Base-by-base conservation (phyloP, 1,140 invertebrate genomes). In the Hycleus phaleratus region DNA sequence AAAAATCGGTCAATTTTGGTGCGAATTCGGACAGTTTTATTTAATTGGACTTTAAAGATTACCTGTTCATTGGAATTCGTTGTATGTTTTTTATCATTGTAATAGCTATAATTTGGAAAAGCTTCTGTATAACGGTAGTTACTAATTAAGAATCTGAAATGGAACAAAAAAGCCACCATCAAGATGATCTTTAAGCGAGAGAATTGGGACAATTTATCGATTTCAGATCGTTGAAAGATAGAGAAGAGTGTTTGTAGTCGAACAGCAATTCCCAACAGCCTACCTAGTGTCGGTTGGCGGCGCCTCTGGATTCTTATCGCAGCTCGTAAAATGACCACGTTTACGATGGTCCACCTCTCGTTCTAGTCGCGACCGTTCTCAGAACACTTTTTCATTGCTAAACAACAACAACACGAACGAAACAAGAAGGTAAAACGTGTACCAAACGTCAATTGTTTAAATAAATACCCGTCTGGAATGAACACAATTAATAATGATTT, bases 401-500 rank as follows among this genome's bases (percentile, higher is more conserved):
- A 32, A 32, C 4, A 32, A 5, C 32, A 32, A 32, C 32, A 32
- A 32, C 4, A 32, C 7, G 4, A 32, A 32, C 32, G 7, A 5
- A 32, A 32, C 32, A 32, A 32, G 32, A 32, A 32, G 32, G 32
- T 7, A 7, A 32, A 7, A 7, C 7, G 32, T 32, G 32, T 32
- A 32, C 32, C 24, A 26, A 40, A 58, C 44, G 24, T 32, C 45
- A 51, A 58, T 47, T 52, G 43, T 47, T 52, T 47, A 58, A 52
- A 58, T 46, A 58, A 52, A 52, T 44, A 24, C 42, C 45, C 44
- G 50, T 52, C 39, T 40, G 32, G 50, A 59, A 59, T 52, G 40
- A 62, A 32, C 32, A 53, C 49, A 61, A 53, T 58, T 59, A 62
- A 59, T 59, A 54, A 62, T 62, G 60, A 59, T 59, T 62, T 62